Evolutionary conservation across 2,888 invertebrate genomes (phyloP), one percentile per base, ranked within the genome.

Genomic region (Nephrotoma appendiculata): DNA sequence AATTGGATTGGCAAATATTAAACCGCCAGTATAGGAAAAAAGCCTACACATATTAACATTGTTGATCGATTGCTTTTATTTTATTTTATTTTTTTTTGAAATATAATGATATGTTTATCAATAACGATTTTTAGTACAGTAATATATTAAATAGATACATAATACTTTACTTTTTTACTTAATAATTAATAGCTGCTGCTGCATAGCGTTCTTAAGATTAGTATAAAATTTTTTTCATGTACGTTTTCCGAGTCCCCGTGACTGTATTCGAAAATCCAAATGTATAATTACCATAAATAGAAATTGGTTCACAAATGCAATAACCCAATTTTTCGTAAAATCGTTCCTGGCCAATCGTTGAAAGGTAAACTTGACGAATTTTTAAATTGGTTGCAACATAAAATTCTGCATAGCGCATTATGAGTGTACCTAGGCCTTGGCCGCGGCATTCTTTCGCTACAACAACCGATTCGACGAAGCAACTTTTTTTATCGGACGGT

Each of bases 391-490:
- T 92, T 88, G 93, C 94, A 89, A 95, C 95, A 90, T 96, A 96
- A 88, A 95, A 93, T 92, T 97, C 97, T 6, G 95, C 94, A 90
- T 94, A 93, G 87, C 92, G 93, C 95, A 97, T 95, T 57, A 97
- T 92, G 89, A 94, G 93, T 89, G 95, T 95, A 31, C 97, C 97
- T 88, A 96, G 93, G 88, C 96, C 96, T 91, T 94, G 94, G 11
- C 96, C 96, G 88, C 97, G 93, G 89, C 94, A 93, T 19, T 92
- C 91, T 90, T 94, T 94, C 88, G 94, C 93, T 89, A 97, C 96
- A 15, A 97, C 95, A 88, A 97, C 96, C 71, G 96, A 95, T 92
- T 97, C 96, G 87, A 97, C 92, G 90, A 96, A 96, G 91, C 96
- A 96, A 88, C 95, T 94, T 88, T 94, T 93, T 88, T 92, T 93